phyloP scores from a whole-genome alignment of 2,113 vertebrate genomes.

The Grantiella picta region DNA sequence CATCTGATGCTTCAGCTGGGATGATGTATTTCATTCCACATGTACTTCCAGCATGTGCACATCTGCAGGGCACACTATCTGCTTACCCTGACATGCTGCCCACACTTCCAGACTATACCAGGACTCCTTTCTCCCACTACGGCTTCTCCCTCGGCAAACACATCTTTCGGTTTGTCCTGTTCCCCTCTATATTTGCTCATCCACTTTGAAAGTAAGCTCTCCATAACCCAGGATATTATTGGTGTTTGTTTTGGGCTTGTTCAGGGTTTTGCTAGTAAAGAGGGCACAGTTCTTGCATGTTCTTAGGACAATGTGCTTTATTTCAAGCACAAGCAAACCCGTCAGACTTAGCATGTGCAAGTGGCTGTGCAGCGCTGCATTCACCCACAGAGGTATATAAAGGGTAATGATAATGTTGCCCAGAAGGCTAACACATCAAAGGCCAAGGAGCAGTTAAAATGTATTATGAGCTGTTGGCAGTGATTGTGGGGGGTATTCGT shows the following conservation, averaged over 20 bases:
- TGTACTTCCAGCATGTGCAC: background rate
- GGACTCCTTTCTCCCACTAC: background rate
- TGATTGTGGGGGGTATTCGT: constrained; percentile 37
- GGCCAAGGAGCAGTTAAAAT: constrained; percentile 61
- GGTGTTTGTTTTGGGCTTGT: background rate
- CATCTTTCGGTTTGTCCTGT: background rate
- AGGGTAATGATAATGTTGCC: constrained; percentile 62
- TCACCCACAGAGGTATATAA: constrained; percentile 23
- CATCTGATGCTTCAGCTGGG: background rate
- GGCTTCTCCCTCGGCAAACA: background rate
- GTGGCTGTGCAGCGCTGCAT: background rate
- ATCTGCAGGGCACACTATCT: background rate
- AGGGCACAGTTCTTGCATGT: background rate
- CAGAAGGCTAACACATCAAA: constrained; percentile 64
- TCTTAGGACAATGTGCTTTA: background rate
- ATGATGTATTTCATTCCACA: background rate
- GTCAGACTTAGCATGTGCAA: background rate
- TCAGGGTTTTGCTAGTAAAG: background rate
- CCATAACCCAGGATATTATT: background rate
- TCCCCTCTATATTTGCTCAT: background rate
- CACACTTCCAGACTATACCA: background rate
- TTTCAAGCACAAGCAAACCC: background rate
- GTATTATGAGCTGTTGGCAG: constrained; percentile 66
- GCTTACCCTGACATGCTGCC: background rate
- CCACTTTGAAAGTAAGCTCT: background rate